Evolutionary conservation across 2,797 vertebrate genomes (phyloP).

Genomic region (Benthosema pterotum): DNA sequence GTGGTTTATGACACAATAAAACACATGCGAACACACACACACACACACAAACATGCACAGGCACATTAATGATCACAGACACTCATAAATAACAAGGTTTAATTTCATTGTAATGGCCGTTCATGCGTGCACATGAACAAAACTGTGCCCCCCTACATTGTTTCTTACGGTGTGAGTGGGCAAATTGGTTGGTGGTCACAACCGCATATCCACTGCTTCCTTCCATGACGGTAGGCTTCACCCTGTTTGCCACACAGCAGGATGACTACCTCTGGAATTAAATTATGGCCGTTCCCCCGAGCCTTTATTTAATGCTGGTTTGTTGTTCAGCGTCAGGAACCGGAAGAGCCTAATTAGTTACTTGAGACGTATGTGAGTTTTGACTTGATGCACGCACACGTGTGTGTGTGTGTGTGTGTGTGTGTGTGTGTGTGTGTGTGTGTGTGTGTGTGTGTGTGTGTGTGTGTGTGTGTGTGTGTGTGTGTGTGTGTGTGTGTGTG

Average conservation of each 20-base stretch:
- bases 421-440: no score
- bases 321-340: conserved; percentile 17
- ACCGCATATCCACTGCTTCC: conserved; percentile 58
- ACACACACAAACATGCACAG: not conserved
- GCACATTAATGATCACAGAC: conserved; percentile 26
- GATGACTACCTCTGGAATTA: conserved; percentile 43
- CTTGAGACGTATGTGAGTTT: not conserved
- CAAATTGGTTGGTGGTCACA: conserved; percentile 64
- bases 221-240: conserved; percentile 36
- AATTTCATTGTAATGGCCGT: conserved; percentile 70
- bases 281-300: conserved; percentile 29
- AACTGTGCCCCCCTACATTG: conserved; percentile 31
- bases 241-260: conserved; percentile 59
- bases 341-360: conserved; percentile 5
- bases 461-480: no score
- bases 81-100: conserved; percentile 59
- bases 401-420: no score
- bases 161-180: conserved; percentile 56
- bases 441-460: no score
- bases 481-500: no score
- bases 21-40: conserved; percentile 1
- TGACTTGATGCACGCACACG: no score
- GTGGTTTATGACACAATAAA: not conserved
- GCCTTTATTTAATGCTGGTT: no score
- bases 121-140: conserved; percentile 60